Evolutionary conservation across 92 coral and sea anemone species (phyloP), one percentile per base, ranked within the genome.

Genomic region (Virgularia gustaviana): DNA sequence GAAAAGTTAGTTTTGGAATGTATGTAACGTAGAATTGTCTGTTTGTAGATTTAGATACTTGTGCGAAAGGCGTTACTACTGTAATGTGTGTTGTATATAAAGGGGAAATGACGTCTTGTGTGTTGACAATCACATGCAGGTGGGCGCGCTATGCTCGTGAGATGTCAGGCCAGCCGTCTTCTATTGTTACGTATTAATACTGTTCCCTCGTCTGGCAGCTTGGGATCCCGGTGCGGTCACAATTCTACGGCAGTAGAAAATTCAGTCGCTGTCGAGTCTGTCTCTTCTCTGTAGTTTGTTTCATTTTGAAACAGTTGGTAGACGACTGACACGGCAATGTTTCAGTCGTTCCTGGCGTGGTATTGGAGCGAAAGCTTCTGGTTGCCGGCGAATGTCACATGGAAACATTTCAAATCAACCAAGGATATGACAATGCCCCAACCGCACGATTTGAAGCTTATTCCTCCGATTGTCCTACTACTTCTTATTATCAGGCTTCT

Each of bases 381-480:
- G 75, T 38, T 68, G 19, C 75, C 75, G 75, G 75, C 75, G 35
- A 68, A 68, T 68, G 75, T 68, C 75, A 49, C 75, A 49, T 68
- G 75, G 75, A 53, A 68, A 55, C 75, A 68, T 68, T 68, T 68
- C 24, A 68, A 68, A 35, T 68, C 75, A 15, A 68, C 75, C 15
- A 68, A 49, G 19, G 75, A 68, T 30, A 49, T 68, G 6, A 68
- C 75, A 1, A 68, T 68, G 75, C 75, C 75, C 20, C 60, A 68
- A 15, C 61, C 62, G 18, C 44, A 51, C n/a, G 75, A 68, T 39
- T 29, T 68, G 29, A 68, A 49, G 30, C 49, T 68, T 22, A 51
- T 68, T 68, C 75, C 62, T 16, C 75, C 61, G 9, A 35, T 68
- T 45, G 36, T 61, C 34, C 18, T 68, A 11, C 37, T 68, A 33